Evolutionary conservation across 2,797 vertebrate genomes (phyloP), one percentile per base, ranked within the genome.

Genomic region (Tadarida brasiliensis): DNA sequence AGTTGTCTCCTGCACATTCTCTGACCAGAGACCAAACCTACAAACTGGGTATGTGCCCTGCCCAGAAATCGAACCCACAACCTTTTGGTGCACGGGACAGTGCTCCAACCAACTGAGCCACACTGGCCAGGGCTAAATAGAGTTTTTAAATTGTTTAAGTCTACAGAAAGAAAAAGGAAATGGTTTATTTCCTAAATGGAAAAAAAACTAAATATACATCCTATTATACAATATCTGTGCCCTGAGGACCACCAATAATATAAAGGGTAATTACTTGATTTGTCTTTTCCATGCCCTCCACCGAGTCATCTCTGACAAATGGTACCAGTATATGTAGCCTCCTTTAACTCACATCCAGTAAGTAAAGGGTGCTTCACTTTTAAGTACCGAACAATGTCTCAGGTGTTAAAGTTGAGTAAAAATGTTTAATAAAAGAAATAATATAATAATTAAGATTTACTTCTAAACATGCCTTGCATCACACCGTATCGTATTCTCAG

Each of bases 131-230:
- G 16, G n/a, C 76, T 84, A 67, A 73, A 63, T 2, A 51, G n/a
- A 78, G 11, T 59, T 77, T 80, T 91, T 81, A 54, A 92, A 90
- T 65, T 94, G 24, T 73, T 83, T 87, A 39, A 86, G 77, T 92
- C 89, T 73, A 35, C 71, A 15, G 56, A 78, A 93, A 35, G 16
- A 87, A 90, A 92, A 82, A 81, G 10, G 7, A 70, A 39, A 93
- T 24, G 6, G 1, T 35, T 88, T 80, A 16, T 39, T 71, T 71
- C 14, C 16, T 78, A 91, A 92, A 63, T 83, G 86, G 26, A 70
- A 33, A 47, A 47, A 39, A 33, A 61, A 12, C 1, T 35, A n/a
- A 14, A 33, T n/a, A 30, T 65, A 59, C n/a, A 35, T 65, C 35
- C 24, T 39, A 49, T 77, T 94, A 71, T 28, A 76, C 28, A 49